These are phyloP conservation scores for Ecdyonurus torrentis DNA, from an alignment of 2,888 invertebrate species.

Conservation along the genomic window DNA sequence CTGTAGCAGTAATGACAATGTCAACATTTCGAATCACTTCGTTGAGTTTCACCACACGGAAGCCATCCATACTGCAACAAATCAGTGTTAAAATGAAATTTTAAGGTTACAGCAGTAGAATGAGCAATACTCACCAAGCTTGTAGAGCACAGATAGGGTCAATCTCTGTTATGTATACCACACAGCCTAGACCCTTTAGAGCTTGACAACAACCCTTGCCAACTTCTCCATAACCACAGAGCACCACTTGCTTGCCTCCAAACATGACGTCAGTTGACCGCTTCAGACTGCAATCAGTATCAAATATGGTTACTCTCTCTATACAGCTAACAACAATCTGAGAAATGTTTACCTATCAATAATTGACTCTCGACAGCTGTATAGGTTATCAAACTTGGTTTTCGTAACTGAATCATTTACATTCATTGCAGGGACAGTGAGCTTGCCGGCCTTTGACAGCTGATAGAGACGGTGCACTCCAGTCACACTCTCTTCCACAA, in stretches of 20 bases:
- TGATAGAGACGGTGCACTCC: constrained; percentile 96
- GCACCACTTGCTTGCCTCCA: constrained; percentile 89
- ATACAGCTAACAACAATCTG: too few species aligned
- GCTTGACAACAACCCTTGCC: constrained; percentile 95
- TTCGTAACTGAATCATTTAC: constrained; percentile 97
- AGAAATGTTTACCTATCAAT: constrained; percentile 65
- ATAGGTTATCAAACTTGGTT: constrained; percentile 94
- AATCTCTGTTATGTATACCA: constrained; percentile 86
- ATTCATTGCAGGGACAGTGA: constrained; percentile 95
- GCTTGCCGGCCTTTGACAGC: constrained; percentile 81
- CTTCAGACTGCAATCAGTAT: constrained; percentile 44
- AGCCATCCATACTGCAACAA: constrained; percentile 76
- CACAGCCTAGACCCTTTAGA: constrained; percentile 83
- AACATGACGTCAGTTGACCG: constrained; percentile 93
- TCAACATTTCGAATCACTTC: constrained; percentile 86
- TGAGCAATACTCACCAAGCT: constrained; percentile 46
- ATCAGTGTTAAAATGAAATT: not conserved
- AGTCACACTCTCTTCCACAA: constrained; percentile 94
- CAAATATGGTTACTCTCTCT: too few species aligned
- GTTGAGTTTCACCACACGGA: constrained; percentile 82
- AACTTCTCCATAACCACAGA: constrained; percentile 95
- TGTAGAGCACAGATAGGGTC: constrained; percentile 96
- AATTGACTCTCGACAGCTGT: constrained; percentile 86
- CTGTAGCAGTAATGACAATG: constrained; percentile 94
- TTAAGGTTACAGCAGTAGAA: not conserved